phyloP scores from a whole-genome alignment of 2,797 vertebrate species.

The Chaenodraco wilsoni region DNA sequence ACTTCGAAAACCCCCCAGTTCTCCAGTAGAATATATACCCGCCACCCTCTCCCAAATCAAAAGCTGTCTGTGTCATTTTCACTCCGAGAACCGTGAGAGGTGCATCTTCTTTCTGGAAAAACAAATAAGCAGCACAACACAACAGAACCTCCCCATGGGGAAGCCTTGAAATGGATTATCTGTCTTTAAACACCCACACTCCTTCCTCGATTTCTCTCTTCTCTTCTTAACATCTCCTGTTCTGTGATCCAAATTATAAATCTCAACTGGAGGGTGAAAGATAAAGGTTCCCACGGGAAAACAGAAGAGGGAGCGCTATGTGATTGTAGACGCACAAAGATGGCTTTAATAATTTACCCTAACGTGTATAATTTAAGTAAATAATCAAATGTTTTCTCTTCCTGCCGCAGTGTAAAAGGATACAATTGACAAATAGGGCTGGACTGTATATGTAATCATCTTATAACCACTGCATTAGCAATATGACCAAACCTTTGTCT shows the following conservation, averaged over 20 bases:
- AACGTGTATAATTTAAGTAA: constrained; percentile 1
- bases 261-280: constrained; percentile 74
- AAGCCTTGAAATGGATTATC: constrained; percentile 77
- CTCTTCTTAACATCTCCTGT: constrained; percentile 63
- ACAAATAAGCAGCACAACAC: constrained; percentile 75
- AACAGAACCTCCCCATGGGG: constrained; percentile 69
- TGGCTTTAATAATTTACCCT: constrained; percentile 12
- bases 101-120: constrained; percentile 62
- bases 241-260: constrained; percentile 81
- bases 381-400: constrained; percentile 6
- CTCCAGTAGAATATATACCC: constrained; percentile 58
- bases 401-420: background rate
- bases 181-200: constrained; percentile 80
- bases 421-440: background rate
- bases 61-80: constrained; percentile 61
- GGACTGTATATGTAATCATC: background rate
- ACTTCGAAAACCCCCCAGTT: constrained; percentile 52
- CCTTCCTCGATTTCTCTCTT: constrained; percentile 63
- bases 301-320: constrained; percentile 42
- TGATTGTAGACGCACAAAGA: constrained; percentile 34
- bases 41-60: constrained; percentile 62
- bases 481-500: background rate
- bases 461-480: background rate
- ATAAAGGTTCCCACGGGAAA: constrained; percentile 77
- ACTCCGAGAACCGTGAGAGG: constrained; percentile 51